Conservation (phyloP, 53 echinoderm and acorn worm species). For the Antedon mediterranea region DNA sequence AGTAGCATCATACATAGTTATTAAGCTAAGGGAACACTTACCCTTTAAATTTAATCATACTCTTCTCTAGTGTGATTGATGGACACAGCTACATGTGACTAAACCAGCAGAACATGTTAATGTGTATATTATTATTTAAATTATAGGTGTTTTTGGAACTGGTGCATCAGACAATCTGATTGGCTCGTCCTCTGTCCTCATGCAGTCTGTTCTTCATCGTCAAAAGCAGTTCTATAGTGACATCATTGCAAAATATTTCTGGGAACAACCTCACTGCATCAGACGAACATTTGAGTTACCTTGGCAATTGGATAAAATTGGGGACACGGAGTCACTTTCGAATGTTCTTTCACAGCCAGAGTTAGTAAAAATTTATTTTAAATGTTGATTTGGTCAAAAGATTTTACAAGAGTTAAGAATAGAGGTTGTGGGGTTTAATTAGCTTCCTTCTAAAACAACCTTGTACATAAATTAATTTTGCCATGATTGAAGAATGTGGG, state of each 20-base stretch:
- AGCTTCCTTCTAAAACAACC: no score
- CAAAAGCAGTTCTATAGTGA: slow-evolving; percentile 53
- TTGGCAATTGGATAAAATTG: slow-evolving; percentile 61
- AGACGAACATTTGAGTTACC: slow-evolving; percentile 79
- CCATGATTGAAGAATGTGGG: no score
- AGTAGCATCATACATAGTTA: no score
- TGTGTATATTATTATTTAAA: background rate
- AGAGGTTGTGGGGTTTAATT: no score
- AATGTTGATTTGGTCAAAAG: no score
- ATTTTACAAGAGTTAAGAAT: no score
- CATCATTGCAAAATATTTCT: slow-evolving; percentile 52
- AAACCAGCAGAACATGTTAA: no score
- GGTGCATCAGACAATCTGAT: background rate
- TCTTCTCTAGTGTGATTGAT: no score
- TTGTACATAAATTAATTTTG: no score
- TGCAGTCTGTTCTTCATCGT: slow-evolving; percentile 29
- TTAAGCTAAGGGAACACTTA: no score
- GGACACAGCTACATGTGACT: no score
- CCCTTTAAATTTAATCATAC: no score
- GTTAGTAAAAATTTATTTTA: slow-evolving; percentile 12
- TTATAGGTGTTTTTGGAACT: background rate
- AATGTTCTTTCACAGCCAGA: slow-evolving; percentile 47
- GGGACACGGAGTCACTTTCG: slow-evolving; percentile 32
- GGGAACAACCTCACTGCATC: slow-evolving; percentile 35
- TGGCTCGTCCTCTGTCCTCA: background rate